Percentiles rank a stretch among this genome's conserved stretches.
Evolutionary conservation across 2,113 vertebrate species (phyloP).

Genomic region (Eidolon helvum): DNA sequence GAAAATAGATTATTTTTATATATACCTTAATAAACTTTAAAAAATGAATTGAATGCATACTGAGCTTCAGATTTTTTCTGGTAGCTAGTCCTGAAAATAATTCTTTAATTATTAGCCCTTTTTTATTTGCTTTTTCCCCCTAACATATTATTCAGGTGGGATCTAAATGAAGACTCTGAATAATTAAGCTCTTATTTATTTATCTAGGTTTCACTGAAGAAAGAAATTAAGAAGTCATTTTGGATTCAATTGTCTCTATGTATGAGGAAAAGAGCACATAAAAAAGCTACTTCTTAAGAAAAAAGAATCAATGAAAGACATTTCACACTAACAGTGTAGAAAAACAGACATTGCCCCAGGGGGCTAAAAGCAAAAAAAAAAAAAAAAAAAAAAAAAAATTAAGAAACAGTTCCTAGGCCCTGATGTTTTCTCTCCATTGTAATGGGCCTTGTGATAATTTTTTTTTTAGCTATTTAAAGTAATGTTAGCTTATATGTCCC

Average conservation of each 20-base stretch:
- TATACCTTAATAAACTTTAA: neutral
- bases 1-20: neutral
- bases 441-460: neutral
- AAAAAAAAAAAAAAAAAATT: neutral
- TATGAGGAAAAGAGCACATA: neutral
- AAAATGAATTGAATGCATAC: neutral
- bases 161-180: neutral
- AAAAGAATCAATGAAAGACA: neutral
- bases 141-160: neutral
- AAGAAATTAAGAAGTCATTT: neutral
- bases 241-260: neutral
- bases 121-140: neutral
- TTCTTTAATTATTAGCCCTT: neutral
- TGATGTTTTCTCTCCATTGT: neutral
- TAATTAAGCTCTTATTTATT: neutral
- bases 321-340: neutral
- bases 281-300: neutral
- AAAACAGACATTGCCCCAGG: neutral
- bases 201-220: neutral
- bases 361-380: neutral
- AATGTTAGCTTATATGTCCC: neutral
- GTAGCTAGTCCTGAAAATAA: neutral
- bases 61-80: neutral
- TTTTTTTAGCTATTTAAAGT: slow-evolving; percentile 13
- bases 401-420: neutral